Evolutionary conservation across 2,113 vertebrate species (phyloP), one percentile per base, ranked within the genome.

Genomic region (Amphiprion percula): DNA sequence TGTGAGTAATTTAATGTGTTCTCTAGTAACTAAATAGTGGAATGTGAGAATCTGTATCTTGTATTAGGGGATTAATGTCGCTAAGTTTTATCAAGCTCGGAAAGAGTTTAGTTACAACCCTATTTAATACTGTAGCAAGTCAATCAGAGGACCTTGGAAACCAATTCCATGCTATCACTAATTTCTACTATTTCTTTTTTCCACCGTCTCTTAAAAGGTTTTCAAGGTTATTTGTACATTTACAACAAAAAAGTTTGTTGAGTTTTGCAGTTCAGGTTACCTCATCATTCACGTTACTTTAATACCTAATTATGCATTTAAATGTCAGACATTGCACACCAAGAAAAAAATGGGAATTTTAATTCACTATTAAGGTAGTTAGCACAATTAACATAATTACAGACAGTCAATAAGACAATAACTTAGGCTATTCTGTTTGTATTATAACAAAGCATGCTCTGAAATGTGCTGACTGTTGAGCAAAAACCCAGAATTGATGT

Each of bases 51-150:
- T 76, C 61, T 50, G 44, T 41, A 59, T 67, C 70, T 82, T 72
- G 53, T 64, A 84, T 52, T 62, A 60, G 74, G 46, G 60, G 77
- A 84, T 84, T 81, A 77, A 71, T 59, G 24, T 84, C 65, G 82
- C 68, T 54, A 74, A 67, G 33, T 82, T 77, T 81, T 83, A 88
- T 87, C 68, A 59, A 79, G 68, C 24, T 26, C 49, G 24, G 62
- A 37, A 41, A 83, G 85, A 80, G 83, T 78, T 89, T 58, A 66
- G 68, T 86, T 89, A 75, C 83, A 41, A 66, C 69, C 74, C 63
- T 77, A 68, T 87, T 83, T 75, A 89, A 87, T 77, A 79, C 4
- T 88, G 55, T 68, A 86, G 28, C 24, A 50, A 74, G 79, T 88
- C 56, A 79, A 33, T 74, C 11, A 19, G 30, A 77, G 58, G n/a